Conservation (phyloP, 2,888 invertebrate species). For the Cheilosia variabilis region DNA sequence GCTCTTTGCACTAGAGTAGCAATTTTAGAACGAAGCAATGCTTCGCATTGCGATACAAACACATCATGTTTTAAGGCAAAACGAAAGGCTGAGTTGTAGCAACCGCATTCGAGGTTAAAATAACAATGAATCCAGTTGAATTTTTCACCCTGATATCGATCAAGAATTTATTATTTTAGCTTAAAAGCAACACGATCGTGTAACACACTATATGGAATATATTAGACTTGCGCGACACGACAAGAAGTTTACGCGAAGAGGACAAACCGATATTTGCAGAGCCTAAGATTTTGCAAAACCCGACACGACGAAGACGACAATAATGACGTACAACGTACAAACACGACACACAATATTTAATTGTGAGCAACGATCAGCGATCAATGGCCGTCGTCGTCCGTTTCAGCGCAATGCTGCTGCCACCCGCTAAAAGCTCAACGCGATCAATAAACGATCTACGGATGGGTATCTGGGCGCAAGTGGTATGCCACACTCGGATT, state of each 20-base stretch:
- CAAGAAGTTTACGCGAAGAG: conserved; percentile 53
- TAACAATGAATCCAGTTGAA: conserved; percentile 81
- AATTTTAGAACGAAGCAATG: conserved; percentile 84
- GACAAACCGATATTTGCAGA: conserved; percentile 58
- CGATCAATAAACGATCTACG: conserved; percentile 9
- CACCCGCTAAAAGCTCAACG: conserved; percentile 68
- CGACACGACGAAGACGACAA: conserved; percentile 66
- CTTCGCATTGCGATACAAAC: conserved; percentile 83
- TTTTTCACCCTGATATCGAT: conserved; percentile 75
- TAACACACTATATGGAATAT: conserved; percentile 24
- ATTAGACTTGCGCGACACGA: conserved; percentile 43
- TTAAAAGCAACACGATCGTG: conserved; percentile 32
- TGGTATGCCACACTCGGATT: conserved; percentile 39
- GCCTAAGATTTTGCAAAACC: conserved; percentile 53
- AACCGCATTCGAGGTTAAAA: conserved; percentile 82
- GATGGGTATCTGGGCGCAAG: conserved; percentile 13
- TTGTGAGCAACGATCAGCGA: conserved; percentile 57
- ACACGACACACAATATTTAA: conserved; percentile 13
- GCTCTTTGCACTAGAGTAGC: conserved; percentile 80
- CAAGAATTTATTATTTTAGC: conserved; percentile 50
- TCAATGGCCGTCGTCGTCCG: conserved; percentile 55
- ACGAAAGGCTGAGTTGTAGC: conserved; percentile 80
- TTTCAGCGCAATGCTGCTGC: conserved; percentile 45
- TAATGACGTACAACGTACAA: conserved; percentile 27
- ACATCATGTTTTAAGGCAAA: conserved; percentile 81